phyloP scores from a whole-genome alignment of 2,797 vertebrate species.

The Cephalopachus bancanus region DNA sequence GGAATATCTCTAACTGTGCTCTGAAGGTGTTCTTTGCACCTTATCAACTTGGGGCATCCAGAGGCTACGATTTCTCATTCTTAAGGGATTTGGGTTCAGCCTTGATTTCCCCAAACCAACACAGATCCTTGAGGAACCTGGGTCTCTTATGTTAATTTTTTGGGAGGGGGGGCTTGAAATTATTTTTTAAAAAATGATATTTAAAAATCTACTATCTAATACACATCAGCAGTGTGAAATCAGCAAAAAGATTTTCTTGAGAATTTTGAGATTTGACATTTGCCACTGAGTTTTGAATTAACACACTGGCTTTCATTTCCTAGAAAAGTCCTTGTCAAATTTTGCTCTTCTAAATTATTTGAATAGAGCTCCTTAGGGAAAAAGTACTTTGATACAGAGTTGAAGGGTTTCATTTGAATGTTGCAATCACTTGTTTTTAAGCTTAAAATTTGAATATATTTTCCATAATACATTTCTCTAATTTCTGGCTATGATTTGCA shows the following conservation, averaged over 20 bases:
- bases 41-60: not conserved
- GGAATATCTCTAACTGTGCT: not conserved
- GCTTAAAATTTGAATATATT: slow-evolving; percentile 44
- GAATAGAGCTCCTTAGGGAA: slow-evolving; percentile 18
- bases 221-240: not conserved
- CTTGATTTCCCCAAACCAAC: not conserved
- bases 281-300: slow-evolving; percentile 46
- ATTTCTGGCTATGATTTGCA: slow-evolving; percentile 64
- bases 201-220: slow-evolving; percentile 13
- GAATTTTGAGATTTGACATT: slow-evolving; percentile 50
- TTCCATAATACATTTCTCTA: slow-evolving; percentile 37
- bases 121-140: not conserved
- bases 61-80: not conserved
- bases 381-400: slow-evolving; percentile 23
- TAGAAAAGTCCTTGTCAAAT: slow-evolving; percentile 45
- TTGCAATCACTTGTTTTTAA: slow-evolving; percentile 55
- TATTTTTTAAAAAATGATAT: slow-evolving; percentile 25
- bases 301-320: slow-evolving; percentile 16
- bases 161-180: slow-evolving; percentile 40
- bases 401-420: slow-evolving; percentile 61
- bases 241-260: slow-evolving; percentile 24
- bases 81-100: not conserved
- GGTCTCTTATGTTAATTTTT: not conserved
- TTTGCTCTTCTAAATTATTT: slow-evolving; percentile 52
- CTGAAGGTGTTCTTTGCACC: not conserved